Base-by-base conservation (phyloP, 2,113 vertebrate genomes). In the Petrocephalus zakoni region DNA sequence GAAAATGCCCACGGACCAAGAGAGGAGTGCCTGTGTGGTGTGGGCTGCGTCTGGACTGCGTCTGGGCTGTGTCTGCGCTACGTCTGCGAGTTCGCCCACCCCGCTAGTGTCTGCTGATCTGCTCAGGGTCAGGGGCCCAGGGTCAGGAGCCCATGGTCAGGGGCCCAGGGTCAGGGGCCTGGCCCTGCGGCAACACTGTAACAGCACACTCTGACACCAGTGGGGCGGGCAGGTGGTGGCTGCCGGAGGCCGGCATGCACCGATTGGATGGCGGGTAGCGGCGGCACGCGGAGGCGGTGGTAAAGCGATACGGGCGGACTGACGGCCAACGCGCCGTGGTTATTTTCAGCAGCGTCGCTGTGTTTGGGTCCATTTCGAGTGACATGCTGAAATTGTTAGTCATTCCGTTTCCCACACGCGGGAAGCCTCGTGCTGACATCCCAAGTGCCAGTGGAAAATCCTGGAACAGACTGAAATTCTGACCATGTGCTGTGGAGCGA, bases 291-390 rank as follows among this genome's bases (percentile, higher is more conserved):
- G 88, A 85, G 88, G 86, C 68, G 61, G 88, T 85, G 29, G 86
- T 51, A 87, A 85, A 85, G 86, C 78, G 85, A 55, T 72, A 58
- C 87, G 86, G 90, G 51, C 8, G 87, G 87, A 93, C 92, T 92
- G 92, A 94, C 91, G 91, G 91, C 90, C 91, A 90, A 90, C 93
- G 84, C 91, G 91, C 58, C 87, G 34, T 90, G 89, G 93, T 94
- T 94, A 93, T 93, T 93, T 88, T 93, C 92, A 93, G 93, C 94
- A 93, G 93, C 93, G 91, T 92, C 88, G 91, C 92, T 90, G 92
- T 94, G 94, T 91, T 91, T 94, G 93, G 93, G 93, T 93, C 88
- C 90, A 87, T 92, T 93, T 89, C 87, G 89, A 87, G 51, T 92
- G 92, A 89, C 91, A 91, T 85, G 53, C 89, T 53, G 53, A 91